Base-by-base conservation (phyloP, 2,888 invertebrate genomes). In the Parapristionchus giblindavisi region DNA sequence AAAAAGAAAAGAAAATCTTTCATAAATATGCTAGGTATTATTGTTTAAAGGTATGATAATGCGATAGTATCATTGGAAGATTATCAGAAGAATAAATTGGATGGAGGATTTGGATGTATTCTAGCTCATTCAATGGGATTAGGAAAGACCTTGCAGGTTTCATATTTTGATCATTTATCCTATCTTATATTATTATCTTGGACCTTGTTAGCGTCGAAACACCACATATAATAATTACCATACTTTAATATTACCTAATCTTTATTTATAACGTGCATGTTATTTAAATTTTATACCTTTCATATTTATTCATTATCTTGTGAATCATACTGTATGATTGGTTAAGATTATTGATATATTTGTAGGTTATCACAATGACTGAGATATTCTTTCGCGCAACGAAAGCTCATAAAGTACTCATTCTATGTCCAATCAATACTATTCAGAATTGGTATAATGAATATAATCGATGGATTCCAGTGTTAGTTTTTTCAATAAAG, bases 351-450 rank as follows among this genome's bases (percentile, higher is more conserved):
- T 48, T 17, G 48, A 27, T 76, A 1, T 34, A 34, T 43, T n/a
- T 74, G 38, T 81, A 91, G 90, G 93, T 97, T 75, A 94, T 97
- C 75, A 94, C 95, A 80, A 98, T 99, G 90, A 94, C 94, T 88
- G 98, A 99, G 90, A 93, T 97, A 85, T 96, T 98, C 89, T 91
- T 98, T 83, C 91, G 96, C 71, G 93, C 95, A 89, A 96, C 96
- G 0, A 91, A 91, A 34, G 94, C 94, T 5, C 94, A 93, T 88
- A 94, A 93, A 21, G 94, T 97, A 0, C 90, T 99, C 52, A 94
- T 96, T 87, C 96, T 99, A 81, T 97, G 98, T 92, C 99, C 99
- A 11, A 96, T 99, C 77, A 99, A 99, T 89, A 98, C 98, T 0
- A 91, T 99, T 78, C 97, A 98, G 89, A 98, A 98, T 90, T 98